phyloP scores from a whole-genome alignment of 2,797 vertebrate genomes.

The Chrysocyon brachyurus region DNA sequence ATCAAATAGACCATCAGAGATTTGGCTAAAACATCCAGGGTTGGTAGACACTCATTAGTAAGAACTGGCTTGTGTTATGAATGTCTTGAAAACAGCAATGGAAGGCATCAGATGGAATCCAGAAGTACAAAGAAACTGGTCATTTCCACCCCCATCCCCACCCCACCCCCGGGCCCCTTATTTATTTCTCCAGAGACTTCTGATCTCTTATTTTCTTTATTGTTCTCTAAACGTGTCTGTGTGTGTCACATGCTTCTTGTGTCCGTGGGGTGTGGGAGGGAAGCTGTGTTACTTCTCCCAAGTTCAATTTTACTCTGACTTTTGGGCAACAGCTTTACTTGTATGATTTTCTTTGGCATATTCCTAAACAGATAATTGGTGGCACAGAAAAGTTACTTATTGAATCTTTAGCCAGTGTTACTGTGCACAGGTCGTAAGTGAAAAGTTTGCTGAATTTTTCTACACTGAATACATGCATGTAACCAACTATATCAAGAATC shows the following conservation, averaged over 20 bases:
- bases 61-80: background rate
- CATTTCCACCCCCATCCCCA: background rate
- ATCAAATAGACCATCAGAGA: background rate
- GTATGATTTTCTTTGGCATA: background rate
- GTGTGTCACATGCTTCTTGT: background rate
- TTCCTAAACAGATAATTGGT: background rate
- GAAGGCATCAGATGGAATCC: background rate
- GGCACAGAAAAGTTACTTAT: background rate
- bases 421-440: background rate
- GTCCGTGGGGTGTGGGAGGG: rapidly evolving
- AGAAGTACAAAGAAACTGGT: background rate
- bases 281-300: background rate
- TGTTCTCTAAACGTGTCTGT: background rate
- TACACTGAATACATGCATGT: background rate
- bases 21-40: background rate
- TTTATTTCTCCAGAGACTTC: background rate
- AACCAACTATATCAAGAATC: background rate
- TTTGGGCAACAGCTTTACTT: background rate
- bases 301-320: background rate
- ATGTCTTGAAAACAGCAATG: background rate
- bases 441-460: background rate
- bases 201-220: background rate
- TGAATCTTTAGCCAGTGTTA: background rate
- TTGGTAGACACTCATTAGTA: background rate
- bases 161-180: rapidly evolving